Evolutionary conservation across 2,113 vertebrate species (phyloP).

Genomic region (Okapia johnstoni): DNA sequence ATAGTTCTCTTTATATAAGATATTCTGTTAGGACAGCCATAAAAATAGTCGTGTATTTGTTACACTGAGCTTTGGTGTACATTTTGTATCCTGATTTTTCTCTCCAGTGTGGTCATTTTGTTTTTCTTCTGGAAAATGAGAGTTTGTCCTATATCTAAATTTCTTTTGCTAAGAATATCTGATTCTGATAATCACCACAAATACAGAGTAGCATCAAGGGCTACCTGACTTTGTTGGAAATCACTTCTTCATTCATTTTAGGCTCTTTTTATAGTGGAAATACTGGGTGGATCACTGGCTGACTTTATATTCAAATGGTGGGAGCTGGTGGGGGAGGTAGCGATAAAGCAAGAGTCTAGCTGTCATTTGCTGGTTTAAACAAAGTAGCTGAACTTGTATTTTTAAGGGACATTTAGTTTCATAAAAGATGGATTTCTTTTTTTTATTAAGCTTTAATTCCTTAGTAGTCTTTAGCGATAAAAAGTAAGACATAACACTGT

Average conservation of each 20-base stretch:
- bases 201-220: background rate
- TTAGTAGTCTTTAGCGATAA: background rate
- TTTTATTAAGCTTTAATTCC: background rate
- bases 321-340: background rate
- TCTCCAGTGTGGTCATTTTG: background rate
- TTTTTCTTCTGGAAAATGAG: background rate
- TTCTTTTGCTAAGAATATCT: background rate
- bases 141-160: background rate
- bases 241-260: background rate
- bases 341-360: background rate
- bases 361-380: background rate
- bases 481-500: background rate
- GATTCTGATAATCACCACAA: background rate
- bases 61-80: background rate
- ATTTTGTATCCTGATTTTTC: background rate
- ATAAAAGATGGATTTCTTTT: background rate
- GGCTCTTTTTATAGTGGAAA: background rate
- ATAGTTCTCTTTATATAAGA: background rate
- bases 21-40: background rate
- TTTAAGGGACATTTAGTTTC: constrained; percentile 41
- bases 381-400: background rate
- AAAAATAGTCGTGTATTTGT: background rate
- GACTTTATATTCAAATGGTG: background rate
- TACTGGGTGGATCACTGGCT: background rate
- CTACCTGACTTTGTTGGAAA: background rate